A percentile compares a stretch with the other conserved stretches of the same genome.
Evolutionary conservation across 1,140 invertebrate genomes (phyloP).

Genomic region (Ctenoplectra terminalis): DNA sequence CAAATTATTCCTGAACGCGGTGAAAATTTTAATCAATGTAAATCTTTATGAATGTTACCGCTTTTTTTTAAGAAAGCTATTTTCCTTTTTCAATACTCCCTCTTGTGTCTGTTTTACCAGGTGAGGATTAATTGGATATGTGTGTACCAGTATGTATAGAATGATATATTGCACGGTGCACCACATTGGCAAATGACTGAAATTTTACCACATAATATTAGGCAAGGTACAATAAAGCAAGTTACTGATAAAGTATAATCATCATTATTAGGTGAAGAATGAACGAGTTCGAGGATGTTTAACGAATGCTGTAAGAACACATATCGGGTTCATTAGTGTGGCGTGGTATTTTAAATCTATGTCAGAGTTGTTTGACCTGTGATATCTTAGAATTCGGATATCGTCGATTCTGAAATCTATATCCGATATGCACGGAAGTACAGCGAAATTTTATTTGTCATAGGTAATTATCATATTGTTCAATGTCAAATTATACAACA

Average conservation of each 20-base stretch:
- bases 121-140: conserved; percentile 51
- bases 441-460: conserved; percentile 6
- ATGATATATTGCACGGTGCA: conserved; percentile 50
- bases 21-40: not conserved
- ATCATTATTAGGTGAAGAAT: not conserved
- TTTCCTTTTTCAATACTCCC: conserved; percentile 20
- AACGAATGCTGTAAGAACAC: conserved; percentile 3
- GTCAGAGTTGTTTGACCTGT: conserved; percentile 56
- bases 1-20: not conserved
- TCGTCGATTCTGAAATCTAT: conserved; percentile 22
- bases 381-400: conserved; percentile 44
- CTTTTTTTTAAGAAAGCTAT: conserved; percentile 5
- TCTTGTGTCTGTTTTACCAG: conserved; percentile 34
- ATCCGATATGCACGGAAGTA: conserved; percentile 12
- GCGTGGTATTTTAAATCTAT: conserved; percentile 55
- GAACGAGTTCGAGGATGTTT: not conserved
- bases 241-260: conserved; percentile 14
- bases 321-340: conserved; percentile 27
- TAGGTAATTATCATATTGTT: not conserved
- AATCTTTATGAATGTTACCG: not conserved
- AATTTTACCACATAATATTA: conserved; percentile 51
- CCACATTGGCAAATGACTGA: conserved; percentile 60
- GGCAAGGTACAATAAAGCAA: conserved; percentile 40
- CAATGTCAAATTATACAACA: conserved; percentile 29
- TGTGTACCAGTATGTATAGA: conserved; percentile 22